phyloP scores from a whole-genome alignment of 2,797 vertebrate genomes.

The Danio jaintianensis region DNA sequence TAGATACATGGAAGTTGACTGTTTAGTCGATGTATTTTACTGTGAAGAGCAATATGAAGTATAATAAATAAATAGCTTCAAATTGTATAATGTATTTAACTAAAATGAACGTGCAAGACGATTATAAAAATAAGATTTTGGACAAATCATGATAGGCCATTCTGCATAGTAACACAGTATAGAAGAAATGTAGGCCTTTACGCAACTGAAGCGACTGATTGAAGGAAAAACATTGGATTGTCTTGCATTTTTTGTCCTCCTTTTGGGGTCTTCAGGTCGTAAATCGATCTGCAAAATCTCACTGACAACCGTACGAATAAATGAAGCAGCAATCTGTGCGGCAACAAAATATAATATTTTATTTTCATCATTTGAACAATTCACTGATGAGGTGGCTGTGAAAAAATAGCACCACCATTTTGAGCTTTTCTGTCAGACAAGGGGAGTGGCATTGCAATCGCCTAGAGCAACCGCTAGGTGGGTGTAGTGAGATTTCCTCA shows the following conservation, averaged over 20 bases:
- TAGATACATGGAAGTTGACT: too few relatives aligned
- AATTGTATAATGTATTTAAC: neutral
- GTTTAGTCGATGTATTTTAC: too few relatives aligned
- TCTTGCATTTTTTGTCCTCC: neutral
- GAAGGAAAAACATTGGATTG: neutral
- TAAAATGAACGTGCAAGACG: neutral
- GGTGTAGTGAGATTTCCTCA: constrained; percentile 10
- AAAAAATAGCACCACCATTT: constrained; percentile 49
- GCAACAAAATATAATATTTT: neutral
- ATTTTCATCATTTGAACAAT: neutral
- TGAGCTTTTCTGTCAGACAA: constrained; percentile 4
- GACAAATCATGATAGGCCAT: neutral
- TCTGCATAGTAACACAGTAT: neutral
- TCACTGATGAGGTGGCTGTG: neutral
- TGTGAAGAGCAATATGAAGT: neutral
- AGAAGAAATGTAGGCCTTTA: neutral
- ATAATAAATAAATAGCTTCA: neutral
- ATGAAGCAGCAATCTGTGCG: too few relatives aligned
- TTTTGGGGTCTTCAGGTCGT: neutral
- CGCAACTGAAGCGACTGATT: neutral
- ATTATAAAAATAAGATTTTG: neutral
- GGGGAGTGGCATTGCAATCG: constrained; percentile 2
- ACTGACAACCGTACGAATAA: neutral
- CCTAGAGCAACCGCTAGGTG: constrained; percentile 27
- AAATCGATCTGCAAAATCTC: too few relatives aligned